Percentiles rank a stretch among this genome's conserved stretches.
Conservation (phyloP, 2,113 vertebrate genomes). For the Naja naja region DNA sequence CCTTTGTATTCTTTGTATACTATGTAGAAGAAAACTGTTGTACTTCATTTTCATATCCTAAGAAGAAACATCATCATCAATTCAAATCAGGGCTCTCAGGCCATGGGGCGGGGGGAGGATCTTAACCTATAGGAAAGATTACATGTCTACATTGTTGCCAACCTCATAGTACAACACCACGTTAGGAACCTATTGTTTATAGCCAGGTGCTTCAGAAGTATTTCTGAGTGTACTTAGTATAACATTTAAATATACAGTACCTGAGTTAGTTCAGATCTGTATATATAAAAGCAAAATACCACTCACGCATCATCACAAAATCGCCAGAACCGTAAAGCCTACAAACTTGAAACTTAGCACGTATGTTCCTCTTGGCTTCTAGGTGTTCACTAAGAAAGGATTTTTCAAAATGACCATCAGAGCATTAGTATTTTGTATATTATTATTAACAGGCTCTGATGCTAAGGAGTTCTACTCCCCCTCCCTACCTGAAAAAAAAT, state of each 20-base stretch:
- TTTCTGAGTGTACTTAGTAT: not conserved
- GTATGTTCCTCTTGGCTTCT: no score
- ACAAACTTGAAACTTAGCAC: no score
- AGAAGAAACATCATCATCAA: not conserved
- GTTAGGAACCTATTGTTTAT: not conserved
- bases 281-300: no score
- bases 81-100: not conserved
- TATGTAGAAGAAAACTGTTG: not conserved
- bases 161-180: not conserved
- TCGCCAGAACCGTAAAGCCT: no score
- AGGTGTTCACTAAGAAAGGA: no score
- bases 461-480: no score
- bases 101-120: not conserved
- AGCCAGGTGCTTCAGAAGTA: not conserved
- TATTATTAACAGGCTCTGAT: no score
- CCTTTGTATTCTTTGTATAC: not conserved
- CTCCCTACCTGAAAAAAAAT: no score
- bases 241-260: not conserved
- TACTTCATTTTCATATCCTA: not conserved
- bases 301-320: no score
- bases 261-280: not conserved
- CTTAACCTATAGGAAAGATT: not conserved
- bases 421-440: no score
- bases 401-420: no score
- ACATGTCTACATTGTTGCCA: not conserved